phyloP scores from a whole-genome alignment of 2,797 vertebrate genomes.

The Megaceryle alcyon region DNA sequence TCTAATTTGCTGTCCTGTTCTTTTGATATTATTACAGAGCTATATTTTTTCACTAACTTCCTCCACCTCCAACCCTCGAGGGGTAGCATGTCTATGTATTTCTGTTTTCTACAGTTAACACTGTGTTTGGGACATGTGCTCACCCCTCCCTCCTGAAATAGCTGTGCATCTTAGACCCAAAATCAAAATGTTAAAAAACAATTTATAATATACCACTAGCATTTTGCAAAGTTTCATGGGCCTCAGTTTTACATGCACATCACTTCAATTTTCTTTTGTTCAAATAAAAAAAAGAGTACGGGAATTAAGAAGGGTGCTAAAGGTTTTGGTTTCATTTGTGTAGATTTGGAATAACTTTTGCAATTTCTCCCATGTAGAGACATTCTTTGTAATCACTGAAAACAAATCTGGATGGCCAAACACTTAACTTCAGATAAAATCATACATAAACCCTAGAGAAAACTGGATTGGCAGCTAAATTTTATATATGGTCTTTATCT shows the following conservation, averaged over 20 bases:
- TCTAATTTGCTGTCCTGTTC: constrained; percentile 54
- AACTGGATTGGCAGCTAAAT: neutral
- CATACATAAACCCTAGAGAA: constrained; percentile 11
- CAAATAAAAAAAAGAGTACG: neutral
- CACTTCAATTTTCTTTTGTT: neutral
- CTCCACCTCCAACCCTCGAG: neutral
- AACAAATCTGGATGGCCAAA: constrained; percentile 5
- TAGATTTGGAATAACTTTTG: neutral
- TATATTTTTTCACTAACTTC: constrained; percentile 49
- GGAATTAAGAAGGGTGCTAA: neutral
- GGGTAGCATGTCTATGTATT: neutral
- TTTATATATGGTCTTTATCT: constrained; percentile 41
- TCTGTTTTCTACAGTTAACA: neutral
- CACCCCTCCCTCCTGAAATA: neutral
- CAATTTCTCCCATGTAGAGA: neutral
- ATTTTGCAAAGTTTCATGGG: neutral
- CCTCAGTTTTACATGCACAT: neutral
- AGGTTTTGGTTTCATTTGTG: neutral
- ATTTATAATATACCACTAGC: neutral
- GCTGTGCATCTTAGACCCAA: neutral
- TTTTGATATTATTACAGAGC: constrained; percentile 48
- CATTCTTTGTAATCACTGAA: neutral
- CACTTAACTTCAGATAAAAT: constrained; percentile 16
- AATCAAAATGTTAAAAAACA: neutral
- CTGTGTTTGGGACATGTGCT: neutral